Percentiles rank a stretch among this genome's conserved stretches.
phyloP scores from a whole-genome alignment of 2,888 invertebrate genomes.

The Cantharis nigra region DNA sequence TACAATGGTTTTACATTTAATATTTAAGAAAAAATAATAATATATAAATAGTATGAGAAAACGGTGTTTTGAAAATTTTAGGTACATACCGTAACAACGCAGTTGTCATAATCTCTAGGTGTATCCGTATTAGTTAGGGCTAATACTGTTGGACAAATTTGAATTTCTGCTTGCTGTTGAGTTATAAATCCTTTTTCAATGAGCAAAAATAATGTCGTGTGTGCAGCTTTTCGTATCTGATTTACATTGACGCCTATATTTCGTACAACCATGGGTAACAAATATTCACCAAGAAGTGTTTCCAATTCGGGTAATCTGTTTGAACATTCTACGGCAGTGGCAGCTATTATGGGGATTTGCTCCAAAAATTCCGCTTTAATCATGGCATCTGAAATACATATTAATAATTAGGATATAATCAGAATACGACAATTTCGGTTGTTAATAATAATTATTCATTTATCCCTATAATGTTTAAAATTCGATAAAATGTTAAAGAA shows the following conservation, averaged over 20 bases:
- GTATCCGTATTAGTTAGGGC: constrained; percentile 60
- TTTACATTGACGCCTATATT: constrained; percentile 65
- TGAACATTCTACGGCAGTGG: constrained; percentile 61
- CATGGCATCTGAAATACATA: constrained; percentile 58
- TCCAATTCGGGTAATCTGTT: constrained; percentile 56
- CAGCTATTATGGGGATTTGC: constrained; percentile 68
- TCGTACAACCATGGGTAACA: constrained; percentile 66
- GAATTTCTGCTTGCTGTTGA: constrained; percentile 63
- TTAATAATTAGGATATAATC: background rate
- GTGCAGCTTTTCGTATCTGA: constrained; percentile 69
- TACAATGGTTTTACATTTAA: background rate
- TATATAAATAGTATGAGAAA: background rate
- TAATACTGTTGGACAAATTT: constrained; percentile 68
- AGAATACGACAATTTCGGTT: background rate
- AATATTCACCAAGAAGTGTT: constrained; percentile 61
- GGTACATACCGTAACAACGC: constrained; percentile 63
- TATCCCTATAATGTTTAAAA: no score
- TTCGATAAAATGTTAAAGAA: background rate
- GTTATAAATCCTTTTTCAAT: constrained; percentile 68
- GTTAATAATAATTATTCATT: no score
- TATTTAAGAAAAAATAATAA: background rate
- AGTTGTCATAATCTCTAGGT: constrained; percentile 59
- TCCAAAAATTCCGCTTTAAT: constrained; percentile 68
- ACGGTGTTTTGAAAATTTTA: background rate
- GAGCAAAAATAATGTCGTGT: constrained; percentile 65